Base-by-base conservation (phyloP, 2,797 vertebrate genomes). In the Rachycentron canadum region DNA sequence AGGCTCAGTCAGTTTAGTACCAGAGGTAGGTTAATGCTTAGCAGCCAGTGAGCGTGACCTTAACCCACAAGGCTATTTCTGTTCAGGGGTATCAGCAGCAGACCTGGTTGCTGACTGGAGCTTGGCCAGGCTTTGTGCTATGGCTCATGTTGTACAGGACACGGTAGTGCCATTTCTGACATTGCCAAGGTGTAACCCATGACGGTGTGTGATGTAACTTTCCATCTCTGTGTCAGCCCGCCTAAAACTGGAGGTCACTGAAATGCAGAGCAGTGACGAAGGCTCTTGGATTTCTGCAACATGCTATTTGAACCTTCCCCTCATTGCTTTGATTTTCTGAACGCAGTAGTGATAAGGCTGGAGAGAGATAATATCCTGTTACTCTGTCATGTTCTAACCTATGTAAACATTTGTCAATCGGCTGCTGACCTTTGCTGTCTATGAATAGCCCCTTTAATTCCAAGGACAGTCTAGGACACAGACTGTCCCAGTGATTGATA, bases 161-260 rank as follows among this genome's bases (percentile, higher is more conserved):
- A 86, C 16, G 0, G 47, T 69, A 71, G 79, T 89, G 58, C 67
- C 86, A 87, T 93, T 92, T 78, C 73, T 78, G 32, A 71, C 85
- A 76, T 88, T 67, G 78, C 81, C 63, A 55, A 82, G 62, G 26
- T 83, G 78, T 69, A 72, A 86, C 87, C 61, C 76, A 7, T 83
- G 60, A 77, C 45, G 7, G 30, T 78, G 12, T 86, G 73, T 92
- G 86, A 90, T 86, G 89, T 88, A 93, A 93, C 86, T 87, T 89
- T 93, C 88, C 81, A 36, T 85, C 36, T 38, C 45, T 8, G 45
- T 55, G 61, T 78, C 23, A 23, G 45, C 49, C 61, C 7, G 1
- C 57, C 78, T 79, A 19, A 59, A 81, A 69, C 61, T 38, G 41
- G 77, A 76, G 74, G 83, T 75, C 78, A 85, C 40, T 49, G 34